Evolutionary conservation across 2,113 vertebrate genomes (phyloP).

Genomic region (Aptenodytes forsteri): DNA sequence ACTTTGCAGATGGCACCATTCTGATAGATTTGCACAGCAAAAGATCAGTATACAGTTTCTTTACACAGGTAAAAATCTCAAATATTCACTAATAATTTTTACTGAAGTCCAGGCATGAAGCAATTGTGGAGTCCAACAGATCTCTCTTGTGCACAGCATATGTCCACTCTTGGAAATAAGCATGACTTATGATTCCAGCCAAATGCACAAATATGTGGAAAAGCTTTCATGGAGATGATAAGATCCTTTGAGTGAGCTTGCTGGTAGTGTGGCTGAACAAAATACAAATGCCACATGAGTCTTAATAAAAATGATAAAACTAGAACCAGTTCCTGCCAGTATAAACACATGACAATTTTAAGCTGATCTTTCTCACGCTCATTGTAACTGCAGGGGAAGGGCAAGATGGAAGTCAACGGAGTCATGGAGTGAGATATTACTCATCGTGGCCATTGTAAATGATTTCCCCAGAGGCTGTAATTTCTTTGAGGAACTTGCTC

Average conservation of each 20-base stretch:
- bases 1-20: not conserved
- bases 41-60: not conserved
- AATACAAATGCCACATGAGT: not conserved
- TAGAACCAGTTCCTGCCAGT: not conserved
- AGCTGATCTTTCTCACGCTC: not conserved
- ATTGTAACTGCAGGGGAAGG: not conserved
- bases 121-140: not conserved
- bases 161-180: not conserved
- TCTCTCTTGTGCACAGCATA: not conserved
- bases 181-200: not conserved
- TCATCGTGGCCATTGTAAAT: not conserved
- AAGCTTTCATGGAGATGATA: not conserved
- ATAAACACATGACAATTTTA: not conserved
- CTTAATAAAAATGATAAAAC: not conserved
- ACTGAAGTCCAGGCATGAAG: not conserved
- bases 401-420: not conserved
- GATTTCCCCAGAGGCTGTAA: constrained; percentile 1
- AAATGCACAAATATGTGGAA: not conserved
- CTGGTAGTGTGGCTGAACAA: not conserved
- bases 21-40: not conserved
- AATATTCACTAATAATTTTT: not conserved
- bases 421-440: not conserved
- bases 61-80: not conserved
- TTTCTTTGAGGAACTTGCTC: not conserved
- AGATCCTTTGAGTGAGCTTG: not conserved